Evolutionary conservation across 2,888 invertebrate species (phyloP), one percentile per base, ranked within the genome.

Genomic region (Chrysolina oricalcia): DNA sequence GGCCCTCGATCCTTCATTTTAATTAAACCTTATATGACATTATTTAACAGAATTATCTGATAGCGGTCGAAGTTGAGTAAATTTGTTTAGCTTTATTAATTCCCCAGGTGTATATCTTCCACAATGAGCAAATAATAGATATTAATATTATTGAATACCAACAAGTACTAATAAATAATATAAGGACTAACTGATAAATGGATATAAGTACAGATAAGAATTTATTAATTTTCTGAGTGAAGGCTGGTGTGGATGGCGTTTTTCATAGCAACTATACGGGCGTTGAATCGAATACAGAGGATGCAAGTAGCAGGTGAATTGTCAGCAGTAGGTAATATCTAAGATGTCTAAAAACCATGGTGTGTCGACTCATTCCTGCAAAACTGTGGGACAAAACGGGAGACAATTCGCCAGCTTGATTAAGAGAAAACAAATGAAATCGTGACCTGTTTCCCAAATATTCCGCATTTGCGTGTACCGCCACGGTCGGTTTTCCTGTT

Each of bases 81-180:
- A 77, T 77, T 77, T 77, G 74, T 74, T 72, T 65, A 77, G 74
- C 72, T 77, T 77, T 76, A 73, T 73, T 76, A 76, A 66, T 74
- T 74, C 71, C 68, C 48, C 76, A 76, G 73, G 74, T 73, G 76
- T 68, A 70, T 64, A 65, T 75, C 62, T 70, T 68, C 53, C 53
- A 21, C 40, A 35, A 65, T 65, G 53, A 66, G 72, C 64, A 65
- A 72, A 72, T 72, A 72, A 72, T 72, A 72, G 72, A 72, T 72
- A 72, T 66, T 63, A 72, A 65, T 59, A 65, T 66, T 72, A 66
- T 50, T 72, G 56, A 72, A 72, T 66, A 66, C 50, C 50, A 65
- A 65, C 50, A 23, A 68, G 41, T 62, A 48, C 73, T 69, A 73
- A 73, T 73, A 73, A 73, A 73, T 73, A 69, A 46, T 56, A 68